Percentiles rank a stretch among this genome's conserved stretches.
Evolutionary conservation across 2,888 invertebrate genomes (phyloP).

Genomic region (Conomelus anceps): DNA sequence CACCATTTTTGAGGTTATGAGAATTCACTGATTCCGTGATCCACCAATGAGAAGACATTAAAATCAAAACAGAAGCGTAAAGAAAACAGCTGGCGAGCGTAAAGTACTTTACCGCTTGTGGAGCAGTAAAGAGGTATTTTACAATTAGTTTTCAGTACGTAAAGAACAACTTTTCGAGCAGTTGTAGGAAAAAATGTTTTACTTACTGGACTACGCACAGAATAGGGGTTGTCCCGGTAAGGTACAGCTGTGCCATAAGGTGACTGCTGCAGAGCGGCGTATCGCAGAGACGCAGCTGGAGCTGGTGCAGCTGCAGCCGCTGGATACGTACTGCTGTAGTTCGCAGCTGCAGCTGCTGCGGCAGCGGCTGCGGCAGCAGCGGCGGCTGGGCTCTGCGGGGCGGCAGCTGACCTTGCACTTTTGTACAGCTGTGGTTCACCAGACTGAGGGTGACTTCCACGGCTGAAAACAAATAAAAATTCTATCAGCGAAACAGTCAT

Average conservation of each 20-base stretch:
- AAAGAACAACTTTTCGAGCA: background rate
- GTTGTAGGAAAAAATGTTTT: background rate
- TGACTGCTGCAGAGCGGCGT: slow-evolving; percentile 39
- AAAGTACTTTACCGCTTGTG: too few species aligned
- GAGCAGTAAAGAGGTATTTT: too few species aligned
- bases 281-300: slow-evolving; percentile 38
- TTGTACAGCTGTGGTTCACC: slow-evolving; percentile 29
- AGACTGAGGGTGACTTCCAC: slow-evolving; percentile 25
- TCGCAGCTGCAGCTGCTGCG: slow-evolving; percentile 15
- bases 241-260: slow-evolving; percentile 40
- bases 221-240: slow-evolving; percentile 42
- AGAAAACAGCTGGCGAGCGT: too few species aligned
- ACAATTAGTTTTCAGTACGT: background rate
- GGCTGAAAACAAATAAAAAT: slow-evolving; percentile 30
- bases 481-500: background rate
- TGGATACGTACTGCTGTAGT: slow-evolving; percentile 1
- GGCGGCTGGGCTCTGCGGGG: slow-evolving; percentile 18
- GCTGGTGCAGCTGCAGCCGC: slow-evolving; percentile 25
- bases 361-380: slow-evolving; percentile 21
- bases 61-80: too few species aligned
- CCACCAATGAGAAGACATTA: too few species aligned
- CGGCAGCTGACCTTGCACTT: slow-evolving; percentile 21
- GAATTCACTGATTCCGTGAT: too few species aligned
- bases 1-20: too few species aligned
- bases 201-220: slow-evolving; percentile 41